Base-by-base conservation (phyloP, 2,888 invertebrate species). In the Doris montereyensis region DNA sequence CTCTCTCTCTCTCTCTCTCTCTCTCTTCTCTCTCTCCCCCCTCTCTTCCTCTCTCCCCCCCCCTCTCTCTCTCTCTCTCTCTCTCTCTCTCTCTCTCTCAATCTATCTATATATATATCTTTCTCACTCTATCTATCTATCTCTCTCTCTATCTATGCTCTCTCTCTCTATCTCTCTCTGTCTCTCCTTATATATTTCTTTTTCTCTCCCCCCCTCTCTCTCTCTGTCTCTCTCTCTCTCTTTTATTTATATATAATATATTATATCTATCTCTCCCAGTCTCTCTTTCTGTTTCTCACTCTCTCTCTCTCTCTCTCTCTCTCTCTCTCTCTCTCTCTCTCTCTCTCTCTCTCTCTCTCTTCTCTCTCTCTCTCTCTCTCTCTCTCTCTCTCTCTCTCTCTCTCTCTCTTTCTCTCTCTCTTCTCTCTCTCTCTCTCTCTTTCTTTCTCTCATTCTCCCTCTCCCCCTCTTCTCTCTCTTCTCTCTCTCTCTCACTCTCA, bases 301-400 rank as follows among this genome's bases (percentile, higher is more conserved):
- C 52, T 41, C 5, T 41, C 52, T 41, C 5, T 41, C 52, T 41
- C 5, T 41, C 52, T 41, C 5, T 41, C 52, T 41, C 5, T 41
- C 52, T 41, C 5, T 41, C 52, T 41, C 5, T 41, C 52, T 41
- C 5, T 41, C 52, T 41, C 5, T 41, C 5, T 41, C 5, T 41
- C 52, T 41, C 5, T 41, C 52, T 41, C 5, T 41, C 52, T 41
- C 5, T 41, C 52, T 41, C 5, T 41, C 52, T 41, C 17, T 17
- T 41, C 5, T 41, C 52, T 17, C 5, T 41, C 52, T 17, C 5
- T 41, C 52, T 41, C n/a, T 74, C 60, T 74, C 34, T 74, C 74
- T 57, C 17, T 73, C 73, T 73, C 5, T 73, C 73, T 57, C 8
- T 73, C 73, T 57, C 8, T 73, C 73, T 57, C 26, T 73, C 73